phyloP scores from a whole-genome alignment of 1,140 invertebrate species.

The Palaemon carinicauda region DNA sequence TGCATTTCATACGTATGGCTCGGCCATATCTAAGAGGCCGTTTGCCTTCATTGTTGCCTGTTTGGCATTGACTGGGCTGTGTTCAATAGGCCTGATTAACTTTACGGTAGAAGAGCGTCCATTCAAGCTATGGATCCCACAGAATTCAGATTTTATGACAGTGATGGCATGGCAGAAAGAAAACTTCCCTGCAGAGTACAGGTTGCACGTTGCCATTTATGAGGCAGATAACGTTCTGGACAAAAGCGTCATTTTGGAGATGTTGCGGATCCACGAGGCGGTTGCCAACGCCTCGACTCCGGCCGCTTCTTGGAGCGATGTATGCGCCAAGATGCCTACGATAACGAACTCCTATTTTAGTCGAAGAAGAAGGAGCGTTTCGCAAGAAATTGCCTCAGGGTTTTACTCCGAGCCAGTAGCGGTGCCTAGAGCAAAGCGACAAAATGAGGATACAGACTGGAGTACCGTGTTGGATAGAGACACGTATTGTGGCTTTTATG shows the following conservation, averaged over 20 bases:
- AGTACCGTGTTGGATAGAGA: neutral
- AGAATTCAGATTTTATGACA: conserved; percentile 73
- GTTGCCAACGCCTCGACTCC: neutral
- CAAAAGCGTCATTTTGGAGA: conserved; percentile 67
- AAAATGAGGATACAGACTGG: neutral
- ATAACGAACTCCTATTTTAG: conserved; percentile 2
- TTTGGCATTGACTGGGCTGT: conserved; percentile 67
- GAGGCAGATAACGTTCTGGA: conserved; percentile 74
- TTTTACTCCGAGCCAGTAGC: conserved; percentile 4
- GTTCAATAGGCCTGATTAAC: conserved; percentile 66
- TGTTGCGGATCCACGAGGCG: conserved; percentile 59
- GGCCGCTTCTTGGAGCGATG: conserved; percentile 16
- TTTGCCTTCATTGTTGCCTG: conserved; percentile 68
- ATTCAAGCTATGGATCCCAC: conserved; percentile 76
- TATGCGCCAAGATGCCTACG: conserved; percentile 42
- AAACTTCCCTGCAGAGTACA: conserved; percentile 73
- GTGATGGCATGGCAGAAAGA: conserved; percentile 78
- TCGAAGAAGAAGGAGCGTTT: neutral
- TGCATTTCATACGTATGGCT: conserved; percentile 60
- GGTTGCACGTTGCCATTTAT: conserved; percentile 72
- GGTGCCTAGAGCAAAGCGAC: conserved; percentile 5
- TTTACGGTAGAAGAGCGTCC: conserved; percentile 74
- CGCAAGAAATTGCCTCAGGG: neutral
- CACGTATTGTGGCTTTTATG: conserved; percentile 45
- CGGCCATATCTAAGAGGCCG: conserved; percentile 64